These are phyloP conservation scores for Gortyna flavago DNA, from an alignment of 2,888 invertebrate genomes.

Conservation along the genomic window DNA sequence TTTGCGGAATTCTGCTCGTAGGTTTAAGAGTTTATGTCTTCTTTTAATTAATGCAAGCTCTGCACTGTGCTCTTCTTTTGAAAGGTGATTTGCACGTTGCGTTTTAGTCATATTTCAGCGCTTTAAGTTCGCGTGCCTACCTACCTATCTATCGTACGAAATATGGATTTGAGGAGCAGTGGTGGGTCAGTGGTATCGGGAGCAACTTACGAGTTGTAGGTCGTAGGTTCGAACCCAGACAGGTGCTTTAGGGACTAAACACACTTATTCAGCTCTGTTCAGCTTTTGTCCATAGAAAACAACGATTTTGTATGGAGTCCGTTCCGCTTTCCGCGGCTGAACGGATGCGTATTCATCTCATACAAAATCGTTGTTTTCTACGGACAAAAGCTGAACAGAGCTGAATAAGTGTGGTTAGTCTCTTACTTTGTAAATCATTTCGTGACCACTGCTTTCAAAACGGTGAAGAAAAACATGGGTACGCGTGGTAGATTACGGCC, in stretches of 20 bases:
- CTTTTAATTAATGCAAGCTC: conserved; percentile 52
- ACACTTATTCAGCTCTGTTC: too few species aligned
- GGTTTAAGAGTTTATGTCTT: conserved; percentile 37
- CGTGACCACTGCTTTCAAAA: neutral
- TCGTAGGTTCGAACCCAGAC: neutral
- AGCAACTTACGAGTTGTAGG: neutral
- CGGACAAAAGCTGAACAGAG: too few species aligned
- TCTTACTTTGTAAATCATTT: neutral
- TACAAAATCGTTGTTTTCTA: too few species aligned
- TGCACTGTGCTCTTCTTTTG: conserved; percentile 21
- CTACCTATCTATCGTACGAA: neutral
- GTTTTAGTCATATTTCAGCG: conserved; percentile 15
- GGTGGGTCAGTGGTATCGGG: neutral
- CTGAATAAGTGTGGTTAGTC: too few species aligned
- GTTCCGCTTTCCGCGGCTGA: too few species aligned
- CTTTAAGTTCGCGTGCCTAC: neutral
- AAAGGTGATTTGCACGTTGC: conserved; percentile 18
- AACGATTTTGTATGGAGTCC: too few species aligned
- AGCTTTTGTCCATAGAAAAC: too few species aligned
- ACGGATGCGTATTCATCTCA: too few species aligned
- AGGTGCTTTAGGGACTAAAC: too few species aligned
- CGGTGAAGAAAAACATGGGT: neutral
- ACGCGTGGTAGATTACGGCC: too few species aligned
- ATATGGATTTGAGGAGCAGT: neutral
- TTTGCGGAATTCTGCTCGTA: conserved; percentile 29